Conservation (phyloP, 2,888 invertebrate species). For the Netelia inedita region DNA sequence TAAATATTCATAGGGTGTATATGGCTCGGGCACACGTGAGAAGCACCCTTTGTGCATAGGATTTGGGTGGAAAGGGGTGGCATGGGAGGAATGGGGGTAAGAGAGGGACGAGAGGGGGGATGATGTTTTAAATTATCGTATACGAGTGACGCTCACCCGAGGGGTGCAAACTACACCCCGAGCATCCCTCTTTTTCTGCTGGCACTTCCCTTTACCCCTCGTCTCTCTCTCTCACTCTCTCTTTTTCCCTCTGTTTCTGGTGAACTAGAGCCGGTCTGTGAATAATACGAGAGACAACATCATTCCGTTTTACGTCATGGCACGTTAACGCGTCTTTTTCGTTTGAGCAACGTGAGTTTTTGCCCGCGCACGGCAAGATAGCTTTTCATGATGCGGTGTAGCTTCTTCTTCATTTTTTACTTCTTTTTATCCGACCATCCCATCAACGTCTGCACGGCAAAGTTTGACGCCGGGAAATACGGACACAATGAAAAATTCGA, state of each 20-base stretch:
- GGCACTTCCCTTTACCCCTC: constrained; percentile 4
- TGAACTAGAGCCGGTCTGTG: constrained; percentile 42
- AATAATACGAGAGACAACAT: constrained; percentile 66
- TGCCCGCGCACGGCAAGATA: neutral
- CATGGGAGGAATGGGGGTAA: too few relatives aligned
- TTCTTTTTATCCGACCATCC: neutral
- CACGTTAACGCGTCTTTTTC: constrained; percentile 58
- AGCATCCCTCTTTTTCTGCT: constrained; percentile 19
- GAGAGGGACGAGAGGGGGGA: constrained; percentile 1
- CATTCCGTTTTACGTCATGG: constrained; percentile 53
- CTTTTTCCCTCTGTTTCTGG: constrained; percentile 6
- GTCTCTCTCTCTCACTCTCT: constrained; percentile 11
- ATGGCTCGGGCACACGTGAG: constrained; percentile 67
- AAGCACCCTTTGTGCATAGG: constrained; percentile 68
- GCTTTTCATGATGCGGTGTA: constrained; percentile 2
- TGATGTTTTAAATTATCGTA: constrained; percentile 71
- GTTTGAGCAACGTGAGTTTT: constrained; percentile 34
- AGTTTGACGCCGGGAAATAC: neutral
- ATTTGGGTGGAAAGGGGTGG: neutral
- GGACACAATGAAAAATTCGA: neutral
- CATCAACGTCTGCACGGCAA: neutral
- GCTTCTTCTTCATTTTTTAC: neutral
- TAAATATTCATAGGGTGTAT: constrained; percentile 71
- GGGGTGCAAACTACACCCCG: neutral
- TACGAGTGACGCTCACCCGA: constrained; percentile 51